Evolutionary conservation across 2,888 invertebrate species (phyloP).

Genomic region (Labia minor): DNA sequence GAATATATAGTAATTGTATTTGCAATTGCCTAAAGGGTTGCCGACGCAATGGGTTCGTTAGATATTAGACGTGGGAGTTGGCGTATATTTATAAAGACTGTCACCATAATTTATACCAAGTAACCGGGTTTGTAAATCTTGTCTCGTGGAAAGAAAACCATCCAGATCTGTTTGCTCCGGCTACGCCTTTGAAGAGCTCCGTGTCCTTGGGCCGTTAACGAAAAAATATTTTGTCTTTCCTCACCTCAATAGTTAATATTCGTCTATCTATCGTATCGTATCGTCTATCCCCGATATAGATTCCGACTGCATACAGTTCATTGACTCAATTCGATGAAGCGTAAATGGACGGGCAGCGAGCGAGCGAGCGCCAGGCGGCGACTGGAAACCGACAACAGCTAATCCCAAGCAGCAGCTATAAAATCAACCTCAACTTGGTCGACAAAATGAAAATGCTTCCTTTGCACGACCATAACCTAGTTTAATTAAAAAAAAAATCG

Average conservation of each 20-base stretch:
- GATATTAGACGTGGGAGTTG: slow-evolving; percentile 13
- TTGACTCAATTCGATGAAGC: slow-evolving; percentile 1
- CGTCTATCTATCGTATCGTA: no score
- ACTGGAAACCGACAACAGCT: not conserved
- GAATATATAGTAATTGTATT: not conserved
- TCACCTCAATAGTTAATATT: slow-evolving; percentile 13
- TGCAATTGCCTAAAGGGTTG: not conserved
- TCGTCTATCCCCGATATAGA: not conserved
- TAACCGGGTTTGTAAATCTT: slow-evolving; percentile 13
- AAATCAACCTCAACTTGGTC: not conserved
- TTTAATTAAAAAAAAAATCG: not conserved
- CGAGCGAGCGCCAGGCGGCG: not conserved
- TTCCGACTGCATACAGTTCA: not conserved
- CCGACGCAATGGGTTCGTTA: not conserved
- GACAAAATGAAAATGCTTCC: not conserved
- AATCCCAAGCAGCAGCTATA: not conserved
- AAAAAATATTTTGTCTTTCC: slow-evolving; percentile 7
- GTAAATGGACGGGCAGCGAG: not conserved
- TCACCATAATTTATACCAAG: not conserved
- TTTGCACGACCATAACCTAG: not conserved
- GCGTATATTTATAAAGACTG: slow-evolving; percentile 13
- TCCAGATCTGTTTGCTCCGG: not conserved
- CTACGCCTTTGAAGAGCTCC: not conserved
- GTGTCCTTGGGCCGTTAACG: slow-evolving; percentile 7
- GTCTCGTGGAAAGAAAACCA: not conserved